Percentiles rank a stretch among this genome's conserved stretches.
These are phyloP conservation scores for Reticulitermes speratus DNA, from an alignment of 1,140 invertebrate species.

Conservation along the genomic window DNA sequence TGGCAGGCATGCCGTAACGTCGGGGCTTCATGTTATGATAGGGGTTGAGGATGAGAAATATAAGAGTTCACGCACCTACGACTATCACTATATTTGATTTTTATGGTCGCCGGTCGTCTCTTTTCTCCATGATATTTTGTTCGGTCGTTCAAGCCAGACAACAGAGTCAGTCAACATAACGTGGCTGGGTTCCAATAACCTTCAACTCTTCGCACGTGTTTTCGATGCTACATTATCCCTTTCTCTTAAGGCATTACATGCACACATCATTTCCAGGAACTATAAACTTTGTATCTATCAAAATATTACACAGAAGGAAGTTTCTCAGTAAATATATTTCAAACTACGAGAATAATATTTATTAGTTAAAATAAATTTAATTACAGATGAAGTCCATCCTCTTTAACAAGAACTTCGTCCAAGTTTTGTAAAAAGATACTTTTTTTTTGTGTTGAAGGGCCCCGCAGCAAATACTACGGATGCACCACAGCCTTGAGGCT, in stretches of 20 bases:
- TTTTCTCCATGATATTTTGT: background rate
- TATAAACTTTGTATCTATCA: background rate
- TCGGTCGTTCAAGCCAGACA: background rate
- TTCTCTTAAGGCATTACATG: background rate
- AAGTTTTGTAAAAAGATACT: no score
- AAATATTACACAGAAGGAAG: background rate
- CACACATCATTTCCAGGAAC: background rate
- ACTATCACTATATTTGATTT: constrained; percentile 5
- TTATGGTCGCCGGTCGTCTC: background rate
- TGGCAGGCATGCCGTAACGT: background rate
- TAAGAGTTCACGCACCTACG: background rate
- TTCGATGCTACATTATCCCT: no score
- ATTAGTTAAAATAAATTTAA: no score
- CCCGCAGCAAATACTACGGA: no score
- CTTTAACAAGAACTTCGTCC: no score
- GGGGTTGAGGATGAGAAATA: background rate
- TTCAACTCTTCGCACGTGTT: background rate
- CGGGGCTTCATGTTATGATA: background rate
- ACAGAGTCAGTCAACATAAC: background rate
- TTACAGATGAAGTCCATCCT: no score
- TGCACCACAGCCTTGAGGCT: no score
- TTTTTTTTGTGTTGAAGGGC: no score
- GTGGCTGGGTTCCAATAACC: constrained; percentile 1
- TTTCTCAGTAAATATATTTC: no score
- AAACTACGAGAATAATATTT: no score